These are phyloP conservation scores for Theristicus caerulescens DNA, from an alignment of 2,113 vertebrate genomes.

Conservation along the genomic window DNA sequence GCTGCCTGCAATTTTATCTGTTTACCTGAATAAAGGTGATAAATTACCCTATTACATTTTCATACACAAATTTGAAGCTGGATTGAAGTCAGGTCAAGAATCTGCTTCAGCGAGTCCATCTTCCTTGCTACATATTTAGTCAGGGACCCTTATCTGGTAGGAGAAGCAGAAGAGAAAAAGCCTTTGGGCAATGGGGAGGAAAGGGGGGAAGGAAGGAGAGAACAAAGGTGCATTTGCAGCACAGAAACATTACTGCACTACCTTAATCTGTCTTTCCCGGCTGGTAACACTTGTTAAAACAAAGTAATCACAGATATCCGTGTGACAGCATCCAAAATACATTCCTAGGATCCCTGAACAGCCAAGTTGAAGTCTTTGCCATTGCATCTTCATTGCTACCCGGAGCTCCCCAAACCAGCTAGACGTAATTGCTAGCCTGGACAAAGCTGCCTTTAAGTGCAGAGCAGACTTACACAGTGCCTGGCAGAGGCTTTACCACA, in stretches of 20 bases:
- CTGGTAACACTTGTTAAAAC: background rate
- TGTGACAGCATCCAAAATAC: background rate
- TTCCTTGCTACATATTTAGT: background rate
- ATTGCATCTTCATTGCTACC: background rate
- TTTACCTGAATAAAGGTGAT: constrained; percentile 30
- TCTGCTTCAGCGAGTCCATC: background rate
- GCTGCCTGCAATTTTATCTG: background rate
- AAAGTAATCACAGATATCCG: background rate
- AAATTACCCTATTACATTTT: constrained; percentile 28
- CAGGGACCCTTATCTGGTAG: background rate
- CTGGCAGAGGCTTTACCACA: background rate
- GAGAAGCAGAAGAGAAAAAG: background rate
- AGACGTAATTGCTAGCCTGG: background rate
- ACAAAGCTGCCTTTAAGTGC: background rate
- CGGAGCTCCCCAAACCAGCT: background rate
- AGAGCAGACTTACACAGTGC: background rate
- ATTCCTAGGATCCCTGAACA: background rate
- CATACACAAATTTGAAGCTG: constrained; percentile 3
- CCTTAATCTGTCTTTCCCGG: background rate
- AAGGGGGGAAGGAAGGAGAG: background rate
- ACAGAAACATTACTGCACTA: background rate
- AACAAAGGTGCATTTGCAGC: background rate
- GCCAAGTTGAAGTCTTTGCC: background rate
- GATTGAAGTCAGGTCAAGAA: constrained; percentile 37
- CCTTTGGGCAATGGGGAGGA: background rate